phyloP scores from a whole-genome alignment of 2,888 invertebrate genomes.

The Tenthredo distinguenda region DNA sequence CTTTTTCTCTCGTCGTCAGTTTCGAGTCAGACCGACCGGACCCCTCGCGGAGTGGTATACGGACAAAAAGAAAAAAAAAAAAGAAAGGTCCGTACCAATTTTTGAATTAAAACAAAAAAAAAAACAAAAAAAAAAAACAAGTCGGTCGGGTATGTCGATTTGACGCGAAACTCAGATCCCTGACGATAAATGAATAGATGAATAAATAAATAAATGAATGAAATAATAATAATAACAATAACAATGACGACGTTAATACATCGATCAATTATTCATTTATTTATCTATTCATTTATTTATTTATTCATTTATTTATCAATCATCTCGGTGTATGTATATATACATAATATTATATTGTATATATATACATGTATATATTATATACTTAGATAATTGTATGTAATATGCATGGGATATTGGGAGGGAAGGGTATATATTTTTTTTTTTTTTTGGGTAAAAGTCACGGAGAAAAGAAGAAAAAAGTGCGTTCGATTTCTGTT shows the following conservation, averaged over 20 bases:
- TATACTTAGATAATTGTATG: neutral
- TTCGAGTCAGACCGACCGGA: neutral
- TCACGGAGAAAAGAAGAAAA: too few species aligned
- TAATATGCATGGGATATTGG: neutral
- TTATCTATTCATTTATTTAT: neutral
- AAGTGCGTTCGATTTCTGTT: too few species aligned
- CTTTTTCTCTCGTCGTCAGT: neutral
- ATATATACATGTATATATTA: neutral
- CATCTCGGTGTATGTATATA: neutral
- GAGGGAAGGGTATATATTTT: neutral
- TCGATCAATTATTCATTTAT: neutral
- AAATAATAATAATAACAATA: neutral
- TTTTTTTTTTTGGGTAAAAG: too few species aligned
- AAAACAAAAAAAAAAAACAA: too few species aligned
- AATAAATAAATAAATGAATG: neutral
- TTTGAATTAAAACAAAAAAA: too few species aligned
- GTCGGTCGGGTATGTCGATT: neutral
- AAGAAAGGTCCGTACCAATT: too few species aligned
- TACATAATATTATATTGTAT: too few species aligned
- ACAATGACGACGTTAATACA: neutral
- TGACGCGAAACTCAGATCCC: neutral
- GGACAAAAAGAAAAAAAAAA: too few species aligned
- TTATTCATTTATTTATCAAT: too few species aligned
- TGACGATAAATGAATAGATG: neutral
- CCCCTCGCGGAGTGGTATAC: too few species aligned